Evolutionary conservation across 2,113 vertebrate species (phyloP), one percentile per base, ranked within the genome.

Genomic region (Peromyscus maniculatus): DNA sequence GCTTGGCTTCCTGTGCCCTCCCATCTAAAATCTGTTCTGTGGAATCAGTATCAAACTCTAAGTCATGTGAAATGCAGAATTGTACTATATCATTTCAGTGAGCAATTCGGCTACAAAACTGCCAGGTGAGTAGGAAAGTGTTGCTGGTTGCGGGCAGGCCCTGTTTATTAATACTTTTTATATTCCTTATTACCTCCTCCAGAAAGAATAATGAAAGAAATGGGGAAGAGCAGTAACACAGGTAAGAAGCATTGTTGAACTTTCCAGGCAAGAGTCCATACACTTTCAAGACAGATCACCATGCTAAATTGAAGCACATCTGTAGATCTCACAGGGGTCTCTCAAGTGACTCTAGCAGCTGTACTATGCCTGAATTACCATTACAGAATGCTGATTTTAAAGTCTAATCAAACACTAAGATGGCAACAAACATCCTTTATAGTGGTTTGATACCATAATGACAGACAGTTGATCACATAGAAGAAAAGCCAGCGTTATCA

Each of bases 381-480:
- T 55, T n/a, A 96, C 59, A 71, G 55, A 67, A 95, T 64, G 46
- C 4, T 80, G 36, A 91, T 94, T 97, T 80, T 1, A 87, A 97
- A 94, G 96, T 66, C 31, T 88, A 97, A 96, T 97, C 97, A 96
- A 94, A 92, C 91, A 89, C 95, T 95, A 97, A 96, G 82, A 93
- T 19, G 31, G 88, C 26, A 92, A 39, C n/a, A 31, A 31, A 90
- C 36, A 96, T 79, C 33, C 7, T 94, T 97, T 83, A 24, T 92
- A 95, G 16, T 97, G 92, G 91, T 88, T 19, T 97, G 94, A 95
- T 86, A 93, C 16, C 55, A 36, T 94, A 83, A 92, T 96, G 43
- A 33, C 87, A 93, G 49, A 72, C 67, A 90, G 84, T 64, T 74
- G 92, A 95, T 94, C 95, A 91, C 82, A 91, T 24, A 91, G 52